These are phyloP conservation scores for Mylabris sibirica DNA, from an alignment of 2,888 invertebrate genomes.

Conservation along the genomic window DNA sequence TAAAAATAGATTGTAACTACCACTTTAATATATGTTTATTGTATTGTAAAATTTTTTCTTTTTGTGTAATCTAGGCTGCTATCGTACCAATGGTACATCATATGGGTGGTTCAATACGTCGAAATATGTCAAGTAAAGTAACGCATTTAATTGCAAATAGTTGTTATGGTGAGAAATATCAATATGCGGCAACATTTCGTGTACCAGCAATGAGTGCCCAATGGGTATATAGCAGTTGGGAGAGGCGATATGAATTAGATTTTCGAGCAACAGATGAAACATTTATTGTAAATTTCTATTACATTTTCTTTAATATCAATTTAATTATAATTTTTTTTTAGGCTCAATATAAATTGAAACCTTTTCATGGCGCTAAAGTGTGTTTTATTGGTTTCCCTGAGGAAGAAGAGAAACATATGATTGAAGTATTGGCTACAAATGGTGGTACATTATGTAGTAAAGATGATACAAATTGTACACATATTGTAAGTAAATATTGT, in stretches of 20 bases:
- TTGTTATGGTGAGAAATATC: constrained; percentile 91
- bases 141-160: constrained; percentile 93
- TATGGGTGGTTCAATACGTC: constrained; percentile 95
- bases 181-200: constrained; percentile 89
- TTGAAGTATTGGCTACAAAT: constrained; percentile 85
- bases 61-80: constrained; percentile 69
- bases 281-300: constrained; percentile 67
- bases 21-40: background rate
- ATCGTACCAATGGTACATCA: constrained; percentile 90
- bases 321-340: constrained; percentile 53
- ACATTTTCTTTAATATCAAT: constrained; percentile 13
- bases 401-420: constrained; percentile 92
- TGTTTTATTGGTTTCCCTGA: constrained; percentile 90
- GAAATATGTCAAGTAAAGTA: constrained; percentile 86
- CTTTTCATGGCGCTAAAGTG: constrained; percentile 86
- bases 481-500: constrained; percentile 78
- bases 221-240: constrained; percentile 92
- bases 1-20: constrained; percentile 9
- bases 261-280: constrained; percentile 76
- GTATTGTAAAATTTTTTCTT: background rate
- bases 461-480: constrained; percentile 87
- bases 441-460: constrained; percentile 80
- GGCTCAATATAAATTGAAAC: constrained; percentile 79
- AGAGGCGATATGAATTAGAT: constrained; percentile 73
- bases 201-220: constrained; percentile 86